Conservation (phyloP, 2,888 invertebrate species). For the Spodoptera littoralis region DNA sequence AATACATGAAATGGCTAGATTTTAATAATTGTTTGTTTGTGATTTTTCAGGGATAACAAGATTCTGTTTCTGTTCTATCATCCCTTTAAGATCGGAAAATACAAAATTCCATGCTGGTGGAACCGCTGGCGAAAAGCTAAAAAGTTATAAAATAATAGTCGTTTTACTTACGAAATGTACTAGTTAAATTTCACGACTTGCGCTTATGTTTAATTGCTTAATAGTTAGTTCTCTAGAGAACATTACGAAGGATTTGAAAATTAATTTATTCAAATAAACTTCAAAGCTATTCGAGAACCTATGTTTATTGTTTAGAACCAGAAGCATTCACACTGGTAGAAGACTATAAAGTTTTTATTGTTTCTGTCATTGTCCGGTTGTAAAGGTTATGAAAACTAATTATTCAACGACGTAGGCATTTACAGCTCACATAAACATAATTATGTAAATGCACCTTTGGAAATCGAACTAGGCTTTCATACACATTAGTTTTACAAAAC, state of each 20-base stretch:
- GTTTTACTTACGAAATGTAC: constrained; percentile 31
- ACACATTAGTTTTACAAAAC: constrained; percentile 61
- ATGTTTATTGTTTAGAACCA: constrained; percentile 15
- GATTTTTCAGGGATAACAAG: too few relatives aligned
- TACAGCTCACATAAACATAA: constrained; percentile 14
- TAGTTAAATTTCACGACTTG: constrained; percentile 50
- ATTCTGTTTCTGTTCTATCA: too few relatives aligned
- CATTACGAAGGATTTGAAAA: constrained; percentile 1
- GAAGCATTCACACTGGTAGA: constrained; percentile 11
- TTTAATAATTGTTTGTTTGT: too few relatives aligned
- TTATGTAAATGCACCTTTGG: constrained; percentile 10
- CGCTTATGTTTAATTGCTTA: constrained; percentile 33
- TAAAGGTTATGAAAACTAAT: constrained; percentile 21
- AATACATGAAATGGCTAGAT: too few relatives aligned
- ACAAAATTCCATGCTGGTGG: constrained; percentile 5
- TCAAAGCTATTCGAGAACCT: background rate
- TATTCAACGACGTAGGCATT: constrained; percentile 15
- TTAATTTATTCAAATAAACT: constrained; percentile 13
- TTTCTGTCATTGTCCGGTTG: constrained; percentile 10
- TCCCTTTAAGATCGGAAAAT: too few relatives aligned
- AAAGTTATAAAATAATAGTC: constrained; percentile 35
- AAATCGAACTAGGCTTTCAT: constrained; percentile 36
- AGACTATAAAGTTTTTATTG: constrained; percentile 11
- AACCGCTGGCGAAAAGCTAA: too few relatives aligned
- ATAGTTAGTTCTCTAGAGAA: constrained; percentile 17